Conservation (phyloP, 2,797 vertebrate species). For the Percopsis omiscomaycus region DNA sequence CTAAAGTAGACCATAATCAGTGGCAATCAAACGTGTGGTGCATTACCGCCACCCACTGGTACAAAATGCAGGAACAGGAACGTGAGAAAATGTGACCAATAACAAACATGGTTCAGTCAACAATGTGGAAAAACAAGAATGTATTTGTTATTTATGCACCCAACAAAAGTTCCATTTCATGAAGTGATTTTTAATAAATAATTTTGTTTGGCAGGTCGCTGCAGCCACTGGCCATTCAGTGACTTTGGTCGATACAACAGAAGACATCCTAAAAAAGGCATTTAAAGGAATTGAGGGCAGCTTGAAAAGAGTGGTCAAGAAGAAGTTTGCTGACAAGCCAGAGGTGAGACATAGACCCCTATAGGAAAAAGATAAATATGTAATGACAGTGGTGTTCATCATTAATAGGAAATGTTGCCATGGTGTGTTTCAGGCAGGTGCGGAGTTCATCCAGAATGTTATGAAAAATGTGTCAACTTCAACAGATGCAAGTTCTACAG, state of each 20-base stretch:
- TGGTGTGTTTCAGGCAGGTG: slow-evolving; percentile 78
- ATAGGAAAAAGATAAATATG: not conserved
- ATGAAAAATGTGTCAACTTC: slow-evolving; percentile 83
- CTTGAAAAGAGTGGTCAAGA: slow-evolving; percentile 89
- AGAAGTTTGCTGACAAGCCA: slow-evolving; percentile 94
- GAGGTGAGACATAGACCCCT: slow-evolving; percentile 74
- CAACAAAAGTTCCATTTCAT: not conserved
- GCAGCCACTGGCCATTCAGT: slow-evolving; percentile 90
- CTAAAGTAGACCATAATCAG: too few relatives aligned
- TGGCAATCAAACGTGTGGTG: too few relatives aligned
- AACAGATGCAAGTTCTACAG: slow-evolving; percentile 81
- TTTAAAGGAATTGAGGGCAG: slow-evolving; percentile 87
- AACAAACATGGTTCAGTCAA: too few relatives aligned
- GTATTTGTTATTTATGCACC: not conserved
- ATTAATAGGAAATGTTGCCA: not conserved
- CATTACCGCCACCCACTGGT: too few relatives aligned
- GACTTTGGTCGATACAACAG: slow-evolving; percentile 90
- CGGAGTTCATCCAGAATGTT: slow-evolving; percentile 86
- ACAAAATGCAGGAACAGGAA: too few relatives aligned
- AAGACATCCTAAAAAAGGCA: slow-evolving; percentile 89
- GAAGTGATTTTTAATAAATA: not conserved
- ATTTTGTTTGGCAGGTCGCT: slow-evolving; percentile 78
- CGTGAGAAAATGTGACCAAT: too few relatives aligned
- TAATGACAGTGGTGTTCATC: accelerated
- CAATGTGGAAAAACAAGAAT: too few relatives aligned